Base-by-base conservation (phyloP, 2,888 invertebrate species). In the Erpobdella octoculata region DNA sequence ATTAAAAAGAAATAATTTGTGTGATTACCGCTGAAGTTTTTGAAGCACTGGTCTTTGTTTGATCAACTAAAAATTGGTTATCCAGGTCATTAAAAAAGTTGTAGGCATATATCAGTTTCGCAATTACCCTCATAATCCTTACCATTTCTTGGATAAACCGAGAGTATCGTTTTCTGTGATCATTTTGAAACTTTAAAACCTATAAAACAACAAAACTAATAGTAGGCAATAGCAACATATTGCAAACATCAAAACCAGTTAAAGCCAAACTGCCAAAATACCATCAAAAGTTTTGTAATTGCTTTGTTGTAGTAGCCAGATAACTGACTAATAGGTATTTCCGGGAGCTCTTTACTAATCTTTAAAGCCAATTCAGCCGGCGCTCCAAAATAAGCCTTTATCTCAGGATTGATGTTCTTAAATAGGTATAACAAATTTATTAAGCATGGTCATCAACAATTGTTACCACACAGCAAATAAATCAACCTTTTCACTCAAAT, bases 131-230 rank as follows among this genome's bases (percentile, higher is more conserved):
- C 21, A 4, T 53, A 28, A 53, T 25, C 28, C 28, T 8, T 53
- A 53, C 53, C 53, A 53, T 53, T 53, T 53, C 21, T n/a, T 53
- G 21, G 28, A 53, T 28, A 53, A 53, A 53, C 8, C 46, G 37
- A 41, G 46, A 46, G 31, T 36, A 41, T 41, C 67, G 38, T 46
- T 21, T 21, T 33, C 37, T 67, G 31, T 67, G 67, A 12, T 67
- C 41, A n/a, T 41, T 25, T 67, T 67, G 67, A 31, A 67, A 67
- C 46, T 67, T 37, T 33, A 67, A 41, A 28, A 67, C 37, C 67
- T 67, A 15, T 41, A 12, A 41, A 41, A n/a, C 12, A 41, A 41
- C 12, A 41, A 15, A 41, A 12, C n/a, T 41, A 15, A 15, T 41
- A 41, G 12, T 41, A n/a, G 21, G 15, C 2, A 8, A 62, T 25